These are phyloP conservation scores for Erebia palarica DNA, from an alignment of 2,888 invertebrate genomes.

Conservation along the genomic window DNA sequence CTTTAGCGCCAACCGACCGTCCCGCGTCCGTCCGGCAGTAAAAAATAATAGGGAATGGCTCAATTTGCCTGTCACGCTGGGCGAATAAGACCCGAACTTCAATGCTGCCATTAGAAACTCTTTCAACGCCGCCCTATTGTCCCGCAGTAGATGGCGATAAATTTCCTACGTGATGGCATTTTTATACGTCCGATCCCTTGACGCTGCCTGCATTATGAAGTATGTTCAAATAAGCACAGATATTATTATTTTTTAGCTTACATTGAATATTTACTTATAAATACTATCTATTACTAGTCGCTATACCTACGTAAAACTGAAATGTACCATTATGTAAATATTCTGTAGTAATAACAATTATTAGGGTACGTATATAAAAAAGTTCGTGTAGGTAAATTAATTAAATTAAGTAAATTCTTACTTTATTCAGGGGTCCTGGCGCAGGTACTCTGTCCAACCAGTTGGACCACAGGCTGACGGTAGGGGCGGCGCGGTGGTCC, in stretches of 20 bases:
- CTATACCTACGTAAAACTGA: no score
- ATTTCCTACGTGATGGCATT: slow-evolving; percentile 76
- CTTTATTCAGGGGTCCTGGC: no score
- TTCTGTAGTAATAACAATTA: no score
- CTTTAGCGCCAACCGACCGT: slow-evolving; percentile 18
- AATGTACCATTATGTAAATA: no score
- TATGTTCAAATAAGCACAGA: slow-evolving; percentile 8
- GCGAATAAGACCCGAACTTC: slow-evolving; percentile 40
- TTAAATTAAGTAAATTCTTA: no score
- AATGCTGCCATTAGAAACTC: slow-evolving; percentile 56
- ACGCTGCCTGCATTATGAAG: slow-evolving; percentile 57
- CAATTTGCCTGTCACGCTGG: slow-evolving; percentile 45
- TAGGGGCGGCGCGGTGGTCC: no score
- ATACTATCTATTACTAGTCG: background rate
- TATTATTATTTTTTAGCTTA: background rate
- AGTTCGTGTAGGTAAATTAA: no score
- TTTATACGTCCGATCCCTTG: slow-evolving; percentile 77
- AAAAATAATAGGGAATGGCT: slow-evolving; percentile 31
- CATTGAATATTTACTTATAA: background rate
- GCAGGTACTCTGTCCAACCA: no score
- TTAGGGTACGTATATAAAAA: no score
- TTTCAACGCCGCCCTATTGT: slow-evolving; percentile 73
- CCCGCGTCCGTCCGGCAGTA: slow-evolving; percentile 20
- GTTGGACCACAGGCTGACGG: no score
- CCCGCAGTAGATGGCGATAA: slow-evolving; percentile 70